Conservation (phyloP, 1,140 invertebrate species). For the Drosophila novamexicana region DNA sequence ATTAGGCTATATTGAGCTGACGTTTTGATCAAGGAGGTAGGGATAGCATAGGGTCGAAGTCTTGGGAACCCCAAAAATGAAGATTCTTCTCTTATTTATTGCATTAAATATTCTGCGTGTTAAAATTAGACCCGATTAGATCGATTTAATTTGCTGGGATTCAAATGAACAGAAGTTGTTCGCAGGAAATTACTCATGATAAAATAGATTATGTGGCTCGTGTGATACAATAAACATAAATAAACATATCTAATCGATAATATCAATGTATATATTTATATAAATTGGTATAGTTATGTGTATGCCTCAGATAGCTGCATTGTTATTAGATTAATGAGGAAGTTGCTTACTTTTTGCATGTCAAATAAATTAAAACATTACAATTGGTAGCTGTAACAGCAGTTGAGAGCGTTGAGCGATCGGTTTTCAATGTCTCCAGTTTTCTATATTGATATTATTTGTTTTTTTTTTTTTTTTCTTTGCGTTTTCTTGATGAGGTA, state of each 20-base stretch:
- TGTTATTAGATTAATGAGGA: conserved; percentile 25
- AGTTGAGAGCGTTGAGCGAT: conserved; percentile 23
- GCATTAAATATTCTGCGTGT: background rate
- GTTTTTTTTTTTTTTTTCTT: conserved; percentile 1
- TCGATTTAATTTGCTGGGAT: background rate
- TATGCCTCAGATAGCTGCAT: conserved; percentile 1
- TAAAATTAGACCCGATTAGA: background rate
- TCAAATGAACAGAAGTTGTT: background rate
- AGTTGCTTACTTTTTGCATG: conserved; percentile 1
- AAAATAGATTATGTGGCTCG: conserved; percentile 1
- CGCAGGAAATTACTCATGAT: background rate
- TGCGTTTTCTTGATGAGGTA: conserved; percentile 14
- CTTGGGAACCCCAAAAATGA: too few species aligned
- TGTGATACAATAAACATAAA: background rate
- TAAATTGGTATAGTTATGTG: too few species aligned
- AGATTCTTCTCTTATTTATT: background rate
- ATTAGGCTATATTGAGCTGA: too few species aligned
- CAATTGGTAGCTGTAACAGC: conserved; percentile 7
- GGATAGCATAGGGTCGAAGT: too few species aligned
- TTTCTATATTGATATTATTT: conserved; percentile 7
- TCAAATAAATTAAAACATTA: conserved; percentile 12
- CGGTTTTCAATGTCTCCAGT: conserved; percentile 6
- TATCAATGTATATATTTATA: conserved; percentile 5
- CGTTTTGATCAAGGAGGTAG: too few species aligned
- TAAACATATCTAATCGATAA: conserved; percentile 32